phyloP scores from a whole-genome alignment of 2,888 invertebrate species.

The Sphecodes monilicornis region DNA sequence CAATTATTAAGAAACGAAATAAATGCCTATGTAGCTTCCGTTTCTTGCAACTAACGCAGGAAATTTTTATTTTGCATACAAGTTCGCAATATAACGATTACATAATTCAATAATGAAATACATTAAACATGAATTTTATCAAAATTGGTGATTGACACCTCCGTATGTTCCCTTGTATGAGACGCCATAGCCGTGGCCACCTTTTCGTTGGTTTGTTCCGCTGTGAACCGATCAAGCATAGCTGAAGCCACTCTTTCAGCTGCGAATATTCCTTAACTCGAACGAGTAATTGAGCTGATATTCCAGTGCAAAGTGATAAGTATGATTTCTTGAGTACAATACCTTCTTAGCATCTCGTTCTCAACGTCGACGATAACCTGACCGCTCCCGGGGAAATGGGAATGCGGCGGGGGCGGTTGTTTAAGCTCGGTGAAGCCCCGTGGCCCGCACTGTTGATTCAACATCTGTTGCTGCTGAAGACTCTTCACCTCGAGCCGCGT shows the following conservation, averaged over 20 bases:
- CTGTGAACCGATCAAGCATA: not conserved
- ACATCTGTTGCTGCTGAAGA: constrained; percentile 91
- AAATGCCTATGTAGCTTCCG: too few relatives aligned
- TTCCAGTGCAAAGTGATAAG: not conserved
- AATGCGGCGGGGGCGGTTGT: constrained; percentile 88
- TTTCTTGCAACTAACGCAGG: too few relatives aligned
- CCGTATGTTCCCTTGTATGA: not conserved
- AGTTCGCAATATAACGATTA: too few relatives aligned
- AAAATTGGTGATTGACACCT: too few relatives aligned
- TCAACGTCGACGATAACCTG: constrained; percentile 94
- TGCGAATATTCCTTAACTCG: not conserved
- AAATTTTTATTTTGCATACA: too few relatives aligned
- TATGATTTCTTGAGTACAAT: not conserved
- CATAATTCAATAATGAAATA: too few relatives aligned
- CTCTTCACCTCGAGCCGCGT: constrained; percentile 92
- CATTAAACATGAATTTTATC: too few relatives aligned
- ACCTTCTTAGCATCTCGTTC: constrained; percentile 87
- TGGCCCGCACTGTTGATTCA: constrained; percentile 89
- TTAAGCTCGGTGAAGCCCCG: constrained; percentile 85
- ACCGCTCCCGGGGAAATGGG: constrained; percentile 92
- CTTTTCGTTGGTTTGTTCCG: constrained; percentile 24
- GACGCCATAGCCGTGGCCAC: constrained; percentile 20
- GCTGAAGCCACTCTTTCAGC: not conserved
- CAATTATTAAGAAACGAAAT: too few relatives aligned
- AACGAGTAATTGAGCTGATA: too few relatives aligned